Percentiles rank a stretch among this genome's conserved stretches.
Evolutionary conservation across 2,888 invertebrate species (phyloP).

Genomic region (Chelonus formosanus): DNA sequence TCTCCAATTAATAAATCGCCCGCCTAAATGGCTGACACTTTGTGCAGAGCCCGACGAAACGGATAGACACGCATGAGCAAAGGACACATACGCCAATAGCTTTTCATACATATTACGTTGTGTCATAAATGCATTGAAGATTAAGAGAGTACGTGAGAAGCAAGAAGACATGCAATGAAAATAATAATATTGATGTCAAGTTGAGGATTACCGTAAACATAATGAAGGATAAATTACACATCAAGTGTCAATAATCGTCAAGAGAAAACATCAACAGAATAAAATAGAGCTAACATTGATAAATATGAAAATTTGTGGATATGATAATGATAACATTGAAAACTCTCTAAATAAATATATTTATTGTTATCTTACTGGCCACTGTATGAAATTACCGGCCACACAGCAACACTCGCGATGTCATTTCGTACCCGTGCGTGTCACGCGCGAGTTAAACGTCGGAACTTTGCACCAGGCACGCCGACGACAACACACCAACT

Average conservation of each 20-base stretch:
- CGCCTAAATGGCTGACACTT: conserved; percentile 44
- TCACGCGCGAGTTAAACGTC: conserved; percentile 21
- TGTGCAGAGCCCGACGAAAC: conserved; percentile 20
- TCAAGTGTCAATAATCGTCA: background rate
- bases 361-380: conserved; percentile 49
- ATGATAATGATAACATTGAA: background rate
- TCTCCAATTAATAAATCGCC: conserved; percentile 52
- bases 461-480: background rate
- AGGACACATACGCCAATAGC: conserved; percentile 4
- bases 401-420: conserved; percentile 37
- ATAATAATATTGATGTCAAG: background rate
- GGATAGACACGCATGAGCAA: conserved; percentile 41
- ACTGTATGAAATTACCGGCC: conserved; percentile 51
- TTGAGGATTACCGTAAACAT: too few species aligned
- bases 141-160: conserved; percentile 6
- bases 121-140: conserved; percentile 7
- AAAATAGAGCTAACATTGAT: background rate
- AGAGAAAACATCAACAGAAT: background rate
- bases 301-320: background rate
- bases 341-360: background rate
- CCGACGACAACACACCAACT: conserved; percentile 20
- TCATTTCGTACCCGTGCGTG: conserved; percentile 34
- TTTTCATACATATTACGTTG: background rate
- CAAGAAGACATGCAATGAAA: conserved; percentile 8
- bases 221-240: too few species aligned